A percentile compares a stretch with the other conserved stretches of the same genome.
phyloP scores from a whole-genome alignment of 2,113 vertebrate species.

The Tapirus terrestris region DNA sequence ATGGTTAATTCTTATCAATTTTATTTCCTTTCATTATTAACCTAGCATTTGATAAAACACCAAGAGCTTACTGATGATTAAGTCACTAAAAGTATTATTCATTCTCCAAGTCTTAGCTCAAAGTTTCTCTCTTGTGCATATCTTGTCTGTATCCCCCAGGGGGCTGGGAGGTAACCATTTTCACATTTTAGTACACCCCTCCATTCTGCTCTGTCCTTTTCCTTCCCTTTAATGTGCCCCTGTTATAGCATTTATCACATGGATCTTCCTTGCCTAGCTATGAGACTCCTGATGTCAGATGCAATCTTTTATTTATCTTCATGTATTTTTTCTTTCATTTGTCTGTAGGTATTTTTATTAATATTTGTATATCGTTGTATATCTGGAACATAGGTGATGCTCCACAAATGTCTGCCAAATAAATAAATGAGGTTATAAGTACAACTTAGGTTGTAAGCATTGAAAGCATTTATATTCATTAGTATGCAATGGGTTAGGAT shows the following conservation, averaged over 20 bases:
- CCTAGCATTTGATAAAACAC: background rate
- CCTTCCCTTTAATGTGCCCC: background rate
- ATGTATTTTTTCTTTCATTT: background rate
- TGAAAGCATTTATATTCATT: background rate
- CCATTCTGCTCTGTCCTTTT: background rate
- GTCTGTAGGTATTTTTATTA: background rate
- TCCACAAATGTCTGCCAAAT: background rate
- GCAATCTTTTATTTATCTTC: background rate
- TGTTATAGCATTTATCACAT: background rate
- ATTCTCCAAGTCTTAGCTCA: background rate
- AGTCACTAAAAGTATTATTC: background rate
- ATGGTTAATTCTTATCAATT: background rate
- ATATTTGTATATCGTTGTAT: background rate
- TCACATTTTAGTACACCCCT: background rate
- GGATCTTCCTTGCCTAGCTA: background rate
- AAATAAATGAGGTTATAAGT: background rate
- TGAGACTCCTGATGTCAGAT: background rate
- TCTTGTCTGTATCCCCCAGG: too few species aligned
- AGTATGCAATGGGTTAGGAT: background rate
- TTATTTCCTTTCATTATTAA: conserved; percentile 5
- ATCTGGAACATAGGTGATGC: background rate
- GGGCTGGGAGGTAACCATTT: background rate
- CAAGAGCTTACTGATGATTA: background rate
- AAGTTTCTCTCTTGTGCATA: background rate
- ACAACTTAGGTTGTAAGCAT: background rate